Conservation (phyloP, 2,888 invertebrate species). For the Erebia ligea region DNA sequence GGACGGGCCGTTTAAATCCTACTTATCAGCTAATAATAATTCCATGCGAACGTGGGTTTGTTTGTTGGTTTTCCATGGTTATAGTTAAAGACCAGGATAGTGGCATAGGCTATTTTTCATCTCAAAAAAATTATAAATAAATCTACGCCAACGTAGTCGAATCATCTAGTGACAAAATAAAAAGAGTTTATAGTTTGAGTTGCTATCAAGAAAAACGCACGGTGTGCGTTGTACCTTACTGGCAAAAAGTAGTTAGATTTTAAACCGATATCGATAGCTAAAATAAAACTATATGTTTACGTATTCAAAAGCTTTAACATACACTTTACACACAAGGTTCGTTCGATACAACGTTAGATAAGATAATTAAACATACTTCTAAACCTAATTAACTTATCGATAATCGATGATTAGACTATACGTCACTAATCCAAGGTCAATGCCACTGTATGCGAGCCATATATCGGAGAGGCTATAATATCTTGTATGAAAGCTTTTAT, state of each 20-base stretch:
- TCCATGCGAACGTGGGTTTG: too few relatives aligned
- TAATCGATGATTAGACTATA: not conserved
- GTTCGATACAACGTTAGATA: conserved; percentile 14
- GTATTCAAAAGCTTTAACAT: conserved; percentile 9
- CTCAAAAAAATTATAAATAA: too few relatives aligned
- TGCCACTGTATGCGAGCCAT: conserved; percentile 11
- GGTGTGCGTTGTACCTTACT: too few relatives aligned
- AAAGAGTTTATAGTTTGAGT: too few relatives aligned
- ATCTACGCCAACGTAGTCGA: too few relatives aligned
- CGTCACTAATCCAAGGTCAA: conserved; percentile 24
- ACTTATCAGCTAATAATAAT: too few relatives aligned
- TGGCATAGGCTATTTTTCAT: too few relatives aligned
- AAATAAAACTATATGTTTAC: conserved; percentile 8
- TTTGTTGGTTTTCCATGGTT: too few relatives aligned
- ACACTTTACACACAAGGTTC: conserved; percentile 7
- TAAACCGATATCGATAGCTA: not conserved
- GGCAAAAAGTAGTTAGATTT: not conserved
- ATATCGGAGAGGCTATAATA: conserved; percentile 2
- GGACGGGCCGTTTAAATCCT: too few relatives aligned
- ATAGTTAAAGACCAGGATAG: too few relatives aligned
- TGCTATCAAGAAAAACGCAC: too few relatives aligned
- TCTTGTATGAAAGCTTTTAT: conserved; percentile 16
- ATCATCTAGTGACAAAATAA: too few relatives aligned
- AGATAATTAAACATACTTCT: conserved; percentile 7
- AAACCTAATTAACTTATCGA: conserved; percentile 21